A percentile compares a stretch with the other conserved stretches of the same genome.
Conservation (phyloP, 2,797 vertebrate species). For the Oreonectes daqikongensis region DNA sequence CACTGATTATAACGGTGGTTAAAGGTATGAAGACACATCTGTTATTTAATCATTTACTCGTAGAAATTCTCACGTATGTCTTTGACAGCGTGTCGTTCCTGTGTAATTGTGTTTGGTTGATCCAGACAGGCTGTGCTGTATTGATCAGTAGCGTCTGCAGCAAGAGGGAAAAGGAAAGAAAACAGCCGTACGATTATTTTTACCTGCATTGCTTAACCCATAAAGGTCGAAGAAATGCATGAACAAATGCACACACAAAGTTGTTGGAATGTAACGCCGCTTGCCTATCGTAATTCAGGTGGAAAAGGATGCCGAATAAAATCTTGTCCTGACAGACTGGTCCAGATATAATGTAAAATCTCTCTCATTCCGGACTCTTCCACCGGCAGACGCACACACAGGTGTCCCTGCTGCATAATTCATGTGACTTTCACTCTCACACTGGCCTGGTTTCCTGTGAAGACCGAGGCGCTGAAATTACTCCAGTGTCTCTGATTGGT, state of each 20-base stretch:
- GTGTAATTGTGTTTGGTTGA: background rate
- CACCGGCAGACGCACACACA: conserved; percentile 66
- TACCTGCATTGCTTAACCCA: background rate
- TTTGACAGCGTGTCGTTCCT: background rate
- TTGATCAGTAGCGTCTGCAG: background rate
- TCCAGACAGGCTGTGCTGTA: background rate
- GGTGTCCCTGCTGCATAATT: conserved; percentile 74
- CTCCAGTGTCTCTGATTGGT: conserved; percentile 53
- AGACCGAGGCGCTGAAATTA: conserved; percentile 34
- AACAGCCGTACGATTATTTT: background rate
- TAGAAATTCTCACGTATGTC: background rate
- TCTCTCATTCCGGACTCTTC: conserved; percentile 71
- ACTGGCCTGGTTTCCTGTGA: conserved; percentile 64
- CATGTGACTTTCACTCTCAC: conserved; percentile 65
- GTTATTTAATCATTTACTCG: conserved; percentile 14
- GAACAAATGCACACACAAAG: background rate
- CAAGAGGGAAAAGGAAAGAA: background rate
- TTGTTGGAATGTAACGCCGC: background rate
- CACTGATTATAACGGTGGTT: conserved; percentile 28
- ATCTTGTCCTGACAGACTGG: conserved; percentile 65
- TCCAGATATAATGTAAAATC: conserved; percentile 71
- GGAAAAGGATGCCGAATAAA: conserved; percentile 32
- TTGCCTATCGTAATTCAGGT: conserved; percentile 26
- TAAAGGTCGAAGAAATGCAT: background rate
- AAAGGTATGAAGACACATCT: conserved; percentile 10